These are phyloP conservation scores for Morinoia aosen DNA, from an alignment of 2,888 invertebrate genomes.

Conservation along the genomic window DNA sequence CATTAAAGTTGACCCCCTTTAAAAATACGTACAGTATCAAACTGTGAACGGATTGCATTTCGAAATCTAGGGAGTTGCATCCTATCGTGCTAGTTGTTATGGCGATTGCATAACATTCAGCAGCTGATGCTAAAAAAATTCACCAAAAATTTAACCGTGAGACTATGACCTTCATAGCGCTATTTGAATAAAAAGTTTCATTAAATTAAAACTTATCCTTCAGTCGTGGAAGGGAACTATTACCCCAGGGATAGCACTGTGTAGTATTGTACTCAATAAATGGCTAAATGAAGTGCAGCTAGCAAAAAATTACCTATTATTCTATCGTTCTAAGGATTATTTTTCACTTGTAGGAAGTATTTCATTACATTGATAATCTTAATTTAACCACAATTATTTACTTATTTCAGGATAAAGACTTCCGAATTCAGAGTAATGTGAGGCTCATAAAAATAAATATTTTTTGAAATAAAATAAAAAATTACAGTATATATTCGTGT, in stretches of 20 bases:
- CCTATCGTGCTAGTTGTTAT: background rate
- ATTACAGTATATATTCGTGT: too few relatives aligned
- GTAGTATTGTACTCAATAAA: too few relatives aligned
- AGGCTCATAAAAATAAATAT: too few relatives aligned
- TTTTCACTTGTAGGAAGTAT: too few relatives aligned
- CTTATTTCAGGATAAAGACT: too few relatives aligned
- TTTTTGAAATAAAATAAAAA: too few relatives aligned
- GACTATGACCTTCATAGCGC: background rate
- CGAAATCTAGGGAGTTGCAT: background rate
- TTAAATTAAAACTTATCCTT: background rate
- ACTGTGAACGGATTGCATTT: constrained; percentile 14
- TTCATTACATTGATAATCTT: too few relatives aligned
- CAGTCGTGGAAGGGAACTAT: background rate
- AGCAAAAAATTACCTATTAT: too few relatives aligned
- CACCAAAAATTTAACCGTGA: background rate
- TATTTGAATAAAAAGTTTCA: background rate
- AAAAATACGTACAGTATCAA: constrained; percentile 24
- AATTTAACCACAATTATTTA: too few relatives aligned
- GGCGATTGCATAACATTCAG: background rate
- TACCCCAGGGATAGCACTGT: background rate
- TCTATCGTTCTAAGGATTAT: too few relatives aligned
- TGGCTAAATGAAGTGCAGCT: too few relatives aligned
- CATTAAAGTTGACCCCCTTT: constrained; percentile 27
- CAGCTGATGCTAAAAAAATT: background rate
- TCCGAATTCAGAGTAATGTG: too few relatives aligned